Evolutionary conservation across 1,140 invertebrate species (phyloP).

Genomic region (Brachystomella parvula): DNA sequence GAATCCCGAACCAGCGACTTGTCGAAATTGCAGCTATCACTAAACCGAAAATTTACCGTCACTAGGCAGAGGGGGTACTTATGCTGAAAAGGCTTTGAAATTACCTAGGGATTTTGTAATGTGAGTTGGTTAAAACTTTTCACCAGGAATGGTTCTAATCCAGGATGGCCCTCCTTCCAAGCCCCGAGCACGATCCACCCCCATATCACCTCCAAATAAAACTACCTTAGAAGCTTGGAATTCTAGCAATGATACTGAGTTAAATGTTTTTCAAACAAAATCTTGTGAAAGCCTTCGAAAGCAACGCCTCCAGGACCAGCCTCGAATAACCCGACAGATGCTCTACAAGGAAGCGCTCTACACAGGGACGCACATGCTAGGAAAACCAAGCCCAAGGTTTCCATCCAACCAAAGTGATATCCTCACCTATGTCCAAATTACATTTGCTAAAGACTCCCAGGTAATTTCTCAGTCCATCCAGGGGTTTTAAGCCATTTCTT

Average conservation of each 20-base stretch:
- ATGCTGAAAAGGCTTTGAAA: too few relatives aligned
- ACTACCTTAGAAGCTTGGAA: background rate
- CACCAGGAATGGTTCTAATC: background rate
- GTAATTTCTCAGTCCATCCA: constrained; percentile 10
- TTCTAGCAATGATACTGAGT: background rate
- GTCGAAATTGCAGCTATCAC: too few relatives aligned
- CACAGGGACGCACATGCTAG: constrained; percentile 30
- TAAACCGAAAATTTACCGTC: too few relatives aligned
- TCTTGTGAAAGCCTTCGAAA: background rate
- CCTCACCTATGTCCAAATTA: constrained; percentile 24
- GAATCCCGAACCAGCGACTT: too few relatives aligned
- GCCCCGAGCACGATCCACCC: background rate
- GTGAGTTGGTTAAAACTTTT: too few relatives aligned
- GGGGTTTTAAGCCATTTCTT: background rate
- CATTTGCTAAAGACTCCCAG: constrained; percentile 21
- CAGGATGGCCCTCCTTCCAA: background rate
- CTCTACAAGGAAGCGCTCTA: constrained; percentile 34
- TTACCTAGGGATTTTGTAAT: too few relatives aligned
- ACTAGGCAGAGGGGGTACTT: too few relatives aligned
- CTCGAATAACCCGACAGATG: constrained; percentile 8
- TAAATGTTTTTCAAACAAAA: background rate
- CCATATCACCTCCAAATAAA: background rate
- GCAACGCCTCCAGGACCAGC: background rate
- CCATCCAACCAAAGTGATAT: constrained; percentile 25
- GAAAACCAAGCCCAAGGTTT: constrained; percentile 20